Base-by-base conservation (phyloP, 2,888 invertebrate genomes). In the Lepeophtheirus nordmannii region DNA sequence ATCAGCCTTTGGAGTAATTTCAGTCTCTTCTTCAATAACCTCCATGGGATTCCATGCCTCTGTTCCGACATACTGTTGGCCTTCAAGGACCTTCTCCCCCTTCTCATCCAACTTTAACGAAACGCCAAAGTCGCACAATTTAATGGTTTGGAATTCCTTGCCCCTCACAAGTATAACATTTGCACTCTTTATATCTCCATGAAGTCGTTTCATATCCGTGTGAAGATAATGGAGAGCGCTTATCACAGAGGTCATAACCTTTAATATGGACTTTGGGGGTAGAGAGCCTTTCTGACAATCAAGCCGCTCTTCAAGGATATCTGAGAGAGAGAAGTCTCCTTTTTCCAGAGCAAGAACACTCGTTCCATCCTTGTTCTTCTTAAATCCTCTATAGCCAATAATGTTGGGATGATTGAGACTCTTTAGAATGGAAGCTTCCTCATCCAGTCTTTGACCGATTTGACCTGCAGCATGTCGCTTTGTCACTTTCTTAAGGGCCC, bases 161-260 rank as follows among this genome's bases (percentile, higher is more conserved):
- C 53, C 53, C 12, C 82, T 85, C 72, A 71, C 71, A 0, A 89
- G 79, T 0, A 90, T 78, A 57, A 90, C 77, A 73, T 90, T 90
- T 73, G 82, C 85, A 0, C 89, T 89, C 76, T 90, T 89, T 53
- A 90, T 78, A 74, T 90, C 90, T 38, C 88, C 87, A 69, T 90
- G 90, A 10, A 90, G 75, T 57, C 89, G 76, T 64, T 81, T 79
- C 64, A 82, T 83, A 69, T 80, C 81, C 1, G 82, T 82, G 73
- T 90, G 90, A 1, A 90, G 76, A 76, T 89, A 89, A 72, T 85
- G 80, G 0, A 90, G 74, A 0, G 84, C 89, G 72, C 80, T 82
- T 0, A 82, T 79, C 65, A 87, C 78, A 73, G 87, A 86, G 58
- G 75, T 72, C 5, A 81, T 80, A 68, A 88, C 83, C 76, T 82